A percentile compares a stretch with the other conserved stretches of the same genome.
Evolutionary conservation across 1,140 invertebrate species (phyloP).

Genomic region (Hycleus cichorii): DNA sequence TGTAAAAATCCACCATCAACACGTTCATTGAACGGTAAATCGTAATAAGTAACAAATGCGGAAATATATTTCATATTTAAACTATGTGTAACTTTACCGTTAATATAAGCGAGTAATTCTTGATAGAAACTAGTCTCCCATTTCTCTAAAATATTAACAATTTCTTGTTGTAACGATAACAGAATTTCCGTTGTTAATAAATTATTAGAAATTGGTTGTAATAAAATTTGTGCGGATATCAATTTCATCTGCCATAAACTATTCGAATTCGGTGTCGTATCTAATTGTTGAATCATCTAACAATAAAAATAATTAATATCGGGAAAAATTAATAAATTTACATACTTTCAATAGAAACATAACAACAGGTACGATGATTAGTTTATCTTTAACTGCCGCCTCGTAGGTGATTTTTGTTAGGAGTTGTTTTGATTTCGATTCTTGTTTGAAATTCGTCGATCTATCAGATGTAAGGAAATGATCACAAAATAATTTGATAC

Average conservation of each 20-base stretch:
- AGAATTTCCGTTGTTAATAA: conserved; percentile 44
- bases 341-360: conserved; percentile 60
- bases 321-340: conserved; percentile 14
- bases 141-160: conserved; percentile 45
- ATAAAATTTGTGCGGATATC: conserved; percentile 45
- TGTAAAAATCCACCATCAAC: conserved; percentile 7
- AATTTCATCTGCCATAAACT: conserved; percentile 62
- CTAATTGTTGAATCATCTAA: conserved; percentile 45
- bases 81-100: conserved; percentile 29
- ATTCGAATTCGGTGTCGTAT: conserved; percentile 43
- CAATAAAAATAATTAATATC: conserved; percentile 19
- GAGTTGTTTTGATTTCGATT: conserved; percentile 56
- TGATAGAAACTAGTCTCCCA: conserved; percentile 48
- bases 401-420: conserved; percentile 75
- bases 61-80: conserved; percentile 43
- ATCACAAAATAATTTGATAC: conserved; percentile 57
- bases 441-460: conserved; percentile 23
- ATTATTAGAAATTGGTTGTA: conserved; percentile 30
- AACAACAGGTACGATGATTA: conserved; percentile 69
- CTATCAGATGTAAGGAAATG: conserved; percentile 49
- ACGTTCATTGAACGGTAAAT: conserved; percentile 42
- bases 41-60: conserved; percentile 53
- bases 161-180: conserved; percentile 51
- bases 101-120: conserved; percentile 45
- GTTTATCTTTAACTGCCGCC: conserved; percentile 78